Conservation (phyloP, 2,888 invertebrate genomes). For the Ochropacha duplaris region DNA sequence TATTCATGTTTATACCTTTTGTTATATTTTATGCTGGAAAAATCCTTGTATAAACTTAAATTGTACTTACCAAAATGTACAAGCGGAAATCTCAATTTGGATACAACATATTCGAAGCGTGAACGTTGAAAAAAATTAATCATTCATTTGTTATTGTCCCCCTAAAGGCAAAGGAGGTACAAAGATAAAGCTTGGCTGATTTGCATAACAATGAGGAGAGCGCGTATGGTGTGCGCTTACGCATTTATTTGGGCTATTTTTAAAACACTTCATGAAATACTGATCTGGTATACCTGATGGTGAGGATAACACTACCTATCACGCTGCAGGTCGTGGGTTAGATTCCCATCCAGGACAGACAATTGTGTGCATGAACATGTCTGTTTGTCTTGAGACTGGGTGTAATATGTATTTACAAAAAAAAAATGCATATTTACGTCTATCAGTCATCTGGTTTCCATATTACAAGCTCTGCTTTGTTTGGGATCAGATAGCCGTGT, state of each 20-base stretch:
- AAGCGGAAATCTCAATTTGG: conserved; percentile 18
- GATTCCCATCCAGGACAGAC: too few species aligned
- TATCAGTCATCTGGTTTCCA: too few species aligned
- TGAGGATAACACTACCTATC: too few species aligned
- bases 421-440: too few species aligned
- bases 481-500: too few species aligned
- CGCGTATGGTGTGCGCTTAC: conserved; percentile 10
- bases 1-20: too few species aligned
- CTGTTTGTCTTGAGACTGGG: too few species aligned
- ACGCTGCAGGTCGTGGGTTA: too few species aligned
- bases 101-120: conserved; percentile 6
- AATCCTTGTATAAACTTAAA: not conserved
- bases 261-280: not conserved
- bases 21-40: not conserved
- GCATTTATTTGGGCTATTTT: not conserved
- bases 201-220: conserved; percentile 36
- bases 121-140: conserved; percentile 12
- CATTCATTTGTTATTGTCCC: conserved; percentile 11
- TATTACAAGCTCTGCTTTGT: too few species aligned
- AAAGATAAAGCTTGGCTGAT: conserved; percentile 14
- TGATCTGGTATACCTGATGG: not conserved
- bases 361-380: too few species aligned
- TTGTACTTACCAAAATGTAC: conserved; percentile 3
- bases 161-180: conserved; percentile 19
- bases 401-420: too few species aligned